These are phyloP conservation scores for Hirtodrosophila cameraria DNA, from an alignment of 2,888 invertebrate genomes.

Conservation along the genomic window DNA sequence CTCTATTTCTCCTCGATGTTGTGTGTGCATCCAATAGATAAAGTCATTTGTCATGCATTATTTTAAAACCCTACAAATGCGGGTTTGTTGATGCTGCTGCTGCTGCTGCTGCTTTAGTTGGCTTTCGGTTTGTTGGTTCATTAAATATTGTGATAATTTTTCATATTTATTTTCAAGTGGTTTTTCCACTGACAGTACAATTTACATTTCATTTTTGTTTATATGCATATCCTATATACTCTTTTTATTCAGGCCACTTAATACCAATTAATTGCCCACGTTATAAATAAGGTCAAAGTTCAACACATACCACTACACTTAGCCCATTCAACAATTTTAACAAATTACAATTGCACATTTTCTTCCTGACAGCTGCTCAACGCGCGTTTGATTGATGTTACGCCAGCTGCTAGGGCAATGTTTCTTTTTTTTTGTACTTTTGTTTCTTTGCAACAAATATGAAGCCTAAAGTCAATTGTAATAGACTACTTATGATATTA, in stretches of 20 bases:
- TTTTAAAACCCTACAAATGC: conserved; percentile 39
- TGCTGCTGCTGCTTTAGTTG: conserved; percentile 33
- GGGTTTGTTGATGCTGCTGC: conserved; percentile 16
- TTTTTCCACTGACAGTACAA: conserved; percentile 53
- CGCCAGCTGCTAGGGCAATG: no score
- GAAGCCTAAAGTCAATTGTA: no score
- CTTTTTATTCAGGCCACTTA: conserved; percentile 3
- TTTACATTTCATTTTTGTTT: conserved; percentile 55
- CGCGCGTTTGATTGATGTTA: conserved; percentile 39
- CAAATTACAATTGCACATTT: not conserved
- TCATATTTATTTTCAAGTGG: conserved; percentile 77
- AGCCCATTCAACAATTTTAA: conserved; percentile 4
- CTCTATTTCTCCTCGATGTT: conserved; percentile 11
- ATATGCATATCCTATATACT: conserved; percentile 6
- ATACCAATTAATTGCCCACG: conserved; percentile 43
- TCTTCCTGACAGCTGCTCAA: conserved; percentile 4
- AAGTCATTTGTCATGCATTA: conserved; percentile 70
- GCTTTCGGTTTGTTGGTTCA: conserved; percentile 71
- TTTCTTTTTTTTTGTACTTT: no score
- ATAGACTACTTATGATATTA: no score
- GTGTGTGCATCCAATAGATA: conserved; percentile 62
- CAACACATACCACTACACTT: not conserved
- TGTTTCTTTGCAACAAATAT: no score
- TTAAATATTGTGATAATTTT: conserved; percentile 77
- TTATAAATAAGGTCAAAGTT: conserved; percentile 11